Evolutionary conservation across 2,113 vertebrate species (phyloP).

Genomic region (Alligator sinensis): DNA sequence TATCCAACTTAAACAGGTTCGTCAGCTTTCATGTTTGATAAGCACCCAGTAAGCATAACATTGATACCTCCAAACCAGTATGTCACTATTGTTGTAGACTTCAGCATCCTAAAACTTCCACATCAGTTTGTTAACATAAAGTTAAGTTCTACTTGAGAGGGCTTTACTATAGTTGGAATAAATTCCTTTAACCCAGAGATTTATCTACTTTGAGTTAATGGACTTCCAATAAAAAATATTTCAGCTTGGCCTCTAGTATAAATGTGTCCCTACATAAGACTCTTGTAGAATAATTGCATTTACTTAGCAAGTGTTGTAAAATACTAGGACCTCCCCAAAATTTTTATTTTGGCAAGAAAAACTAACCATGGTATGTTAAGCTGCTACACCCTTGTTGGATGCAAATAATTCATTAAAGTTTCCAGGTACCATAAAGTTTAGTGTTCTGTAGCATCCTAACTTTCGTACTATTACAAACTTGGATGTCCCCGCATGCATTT

Average conservation of each 20-base stretch:
- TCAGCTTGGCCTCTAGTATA: background rate
- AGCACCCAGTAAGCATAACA: no score
- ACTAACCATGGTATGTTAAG: no score
- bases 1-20: conserved; percentile 88
- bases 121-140: no score
- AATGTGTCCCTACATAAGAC: background rate
- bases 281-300: background rate
- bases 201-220: no score
- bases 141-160: no score
- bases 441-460: accelerated
- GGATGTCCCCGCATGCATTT: no score
- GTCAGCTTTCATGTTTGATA: conserved; percentile 18
- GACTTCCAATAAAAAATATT: background rate
- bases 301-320: background rate
- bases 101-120: no score
- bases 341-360: background rate
- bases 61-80: no score
- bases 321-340: background rate
- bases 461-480: background rate
- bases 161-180: background rate
- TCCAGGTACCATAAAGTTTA: background rate
- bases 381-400: background rate
- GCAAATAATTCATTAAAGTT: background rate
- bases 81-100: no score
- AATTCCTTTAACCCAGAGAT: background rate